Evolutionary conservation across 2,888 invertebrate species (phyloP), one percentile per base, ranked within the genome.

Genomic region (Tanypteryx hageni): DNA sequence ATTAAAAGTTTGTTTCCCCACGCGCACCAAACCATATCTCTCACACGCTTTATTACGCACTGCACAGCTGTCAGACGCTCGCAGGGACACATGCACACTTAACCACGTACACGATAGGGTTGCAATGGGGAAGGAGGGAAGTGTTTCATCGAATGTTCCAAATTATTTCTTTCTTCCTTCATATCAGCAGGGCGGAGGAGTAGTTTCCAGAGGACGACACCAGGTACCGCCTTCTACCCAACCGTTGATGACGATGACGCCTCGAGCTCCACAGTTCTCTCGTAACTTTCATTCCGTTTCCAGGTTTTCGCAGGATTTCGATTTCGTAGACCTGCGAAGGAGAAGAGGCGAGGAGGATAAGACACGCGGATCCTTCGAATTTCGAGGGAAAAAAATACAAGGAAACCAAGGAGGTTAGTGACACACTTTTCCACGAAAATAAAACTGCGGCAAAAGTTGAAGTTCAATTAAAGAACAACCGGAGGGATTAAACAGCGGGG

Each of bases 231-330:
- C 64, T 7, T 18, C 16, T 16, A 64, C 11, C 18, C 5, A 16
- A 64, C 64, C 64, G n/a, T n/a, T 64, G 16, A 18, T 64, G 18
- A 16, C 13, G 64, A n/a, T 16, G 64, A 64, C 64, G 16, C 64
- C 64, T 0, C 44, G 44, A 44, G 44, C 68, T 16, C 16, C 14
- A 0, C 13, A 18, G 18, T 16, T 4, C 14, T n/a, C 18, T 58
- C 57, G 57, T 22, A 44, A 56, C 58, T 85, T 57, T 89, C 89
- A 89, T 44, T 89, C 64, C 1, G 68, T 89, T 44, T 89, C 89
- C 44, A 89, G 64, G 13, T 89, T 89, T 44, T 89, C 89, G 44
- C 89, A 89, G 64, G 89, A 89, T 89, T 89, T 89, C 9, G 89
- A 89, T 27, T 89, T 89, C 18, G 89, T 44, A 44, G 89, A 56